These are phyloP conservation scores for Galaxea fascicularis DNA, from an alignment of 92 coral and sea anemone species.

Conservation along the genomic window DNA sequence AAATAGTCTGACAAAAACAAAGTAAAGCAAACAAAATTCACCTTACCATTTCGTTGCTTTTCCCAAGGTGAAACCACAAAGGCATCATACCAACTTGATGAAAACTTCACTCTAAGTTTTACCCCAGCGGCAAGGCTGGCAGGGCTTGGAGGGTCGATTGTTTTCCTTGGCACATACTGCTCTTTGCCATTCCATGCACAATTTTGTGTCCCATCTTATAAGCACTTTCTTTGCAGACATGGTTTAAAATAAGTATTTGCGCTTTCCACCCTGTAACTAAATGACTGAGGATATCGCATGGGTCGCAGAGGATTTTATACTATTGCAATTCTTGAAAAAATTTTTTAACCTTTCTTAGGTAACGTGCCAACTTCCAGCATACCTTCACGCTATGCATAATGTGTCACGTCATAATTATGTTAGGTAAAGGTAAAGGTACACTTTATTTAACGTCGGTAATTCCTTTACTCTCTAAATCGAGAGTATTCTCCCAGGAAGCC, in stretches of 20 bases:
- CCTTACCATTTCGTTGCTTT: slow-evolving; percentile 17
- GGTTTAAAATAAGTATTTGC: background rate
- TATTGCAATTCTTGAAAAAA: no score
- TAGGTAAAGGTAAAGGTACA: no score
- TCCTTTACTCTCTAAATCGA: no score
- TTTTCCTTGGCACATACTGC: background rate
- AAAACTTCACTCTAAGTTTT: slow-evolving; percentile 21
- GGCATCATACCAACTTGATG: slow-evolving; percentile 2
- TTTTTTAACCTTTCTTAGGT: no score
- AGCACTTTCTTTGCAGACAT: background rate
- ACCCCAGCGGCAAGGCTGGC: background rate
- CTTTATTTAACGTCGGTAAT: no score
- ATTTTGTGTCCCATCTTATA: slow-evolving; percentile 12
- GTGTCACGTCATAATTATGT: no score
- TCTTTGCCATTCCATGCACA: slow-evolving; percentile 21
- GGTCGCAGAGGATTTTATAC: no score
- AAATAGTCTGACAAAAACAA: no score
- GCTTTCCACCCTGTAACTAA: background rate
- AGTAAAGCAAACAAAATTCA: no score
- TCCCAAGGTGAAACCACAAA: background rate
- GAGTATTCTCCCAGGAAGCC: no score
- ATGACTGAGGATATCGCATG: slow-evolving; percentile 16
- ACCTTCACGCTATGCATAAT: no score
- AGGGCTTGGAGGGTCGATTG: slow-evolving; percentile 9
- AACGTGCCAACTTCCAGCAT: no score